Evolutionary conservation across 2,888 invertebrate genomes (phyloP).

Genomic region (Pantelozetes paolii): DNA sequence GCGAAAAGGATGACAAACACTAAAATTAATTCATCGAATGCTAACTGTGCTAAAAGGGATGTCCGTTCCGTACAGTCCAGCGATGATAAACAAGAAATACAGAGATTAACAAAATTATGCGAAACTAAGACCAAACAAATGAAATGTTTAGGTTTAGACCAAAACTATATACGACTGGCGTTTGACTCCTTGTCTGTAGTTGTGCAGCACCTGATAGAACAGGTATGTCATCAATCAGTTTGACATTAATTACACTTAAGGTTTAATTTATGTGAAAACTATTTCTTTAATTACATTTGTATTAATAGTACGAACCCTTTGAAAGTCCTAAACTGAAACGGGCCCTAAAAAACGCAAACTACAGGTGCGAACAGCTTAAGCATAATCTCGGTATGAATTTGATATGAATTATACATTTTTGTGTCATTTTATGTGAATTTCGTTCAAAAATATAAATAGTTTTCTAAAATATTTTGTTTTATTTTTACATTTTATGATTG

Average conservation of each 20-base stretch:
- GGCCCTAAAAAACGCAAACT: slow-evolving; percentile 12
- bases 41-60: not conserved
- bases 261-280: not conserved
- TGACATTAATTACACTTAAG: not conserved
- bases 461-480: not conserved
- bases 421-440: not conserved
- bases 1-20: slow-evolving; percentile 11
- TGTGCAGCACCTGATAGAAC: slow-evolving; percentile 23
- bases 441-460: not conserved
- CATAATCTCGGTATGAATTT: slow-evolving; percentile 18
- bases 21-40: not conserved
- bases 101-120: slow-evolving; percentile 15
- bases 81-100: slow-evolving; percentile 16
- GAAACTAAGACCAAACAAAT: slow-evolving; percentile 27
- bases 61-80: not conserved
- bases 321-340: slow-evolving; percentile 22
- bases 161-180: slow-evolving; percentile 21
- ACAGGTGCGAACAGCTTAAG: slow-evolving; percentile 28
- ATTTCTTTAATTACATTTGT: not conserved
- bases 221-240: slow-evolving; percentile 6
- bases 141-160: slow-evolving; percentile 2
- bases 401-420: too few species aligned
- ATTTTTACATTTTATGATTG: not conserved
- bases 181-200: slow-evolving; percentile 11
- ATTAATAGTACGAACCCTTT: slow-evolving; percentile 33